Evolutionary conservation across 2,888 invertebrate genomes (phyloP), one percentile per base, ranked within the genome.

Genomic region (Teleiodes luculella): DNA sequence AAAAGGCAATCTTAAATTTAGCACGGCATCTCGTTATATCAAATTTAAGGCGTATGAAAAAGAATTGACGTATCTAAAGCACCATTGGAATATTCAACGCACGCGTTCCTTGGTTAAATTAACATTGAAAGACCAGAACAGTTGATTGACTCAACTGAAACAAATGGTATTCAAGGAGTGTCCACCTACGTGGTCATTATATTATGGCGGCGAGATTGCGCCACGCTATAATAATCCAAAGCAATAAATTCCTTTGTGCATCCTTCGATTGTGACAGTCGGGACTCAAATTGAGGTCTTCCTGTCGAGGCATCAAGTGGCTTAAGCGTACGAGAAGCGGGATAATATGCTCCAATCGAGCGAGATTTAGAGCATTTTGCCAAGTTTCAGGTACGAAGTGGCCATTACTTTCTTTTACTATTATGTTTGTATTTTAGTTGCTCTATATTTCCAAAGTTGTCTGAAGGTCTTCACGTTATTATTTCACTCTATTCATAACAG

Each of bases 181-280:
- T 85, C 74, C 76, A 74, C 76, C 78, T 76, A 79, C 78, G 72
- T 62, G 66, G 67, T 70, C 67, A 82, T 83, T 77, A 80, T 73
- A 68, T n/a, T n/a, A n/a, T n/a, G 68, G 72, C 75, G 65, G 67
- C 64, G 66, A 68, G 67, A 68, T 72, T 68, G 68, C 66, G 62
- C 55, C 61, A 60, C 58, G 59, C 62, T 66, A 65, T 67, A 63
- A 64, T 57, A 59, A 61, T 67, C 64, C 63, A 62, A 72, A 66
- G 74, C 70, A 75, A 83, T 79, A 77, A 80, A 80, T 80, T 81
- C 78, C 77, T 76, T 76, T 66, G 62, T 70, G 79, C 82, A 86
- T 86, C 86, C 86, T 86, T 81, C 79, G 83, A 85, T 85, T 85
- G 86, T 81, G 57, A 68, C 39, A 50, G 58, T 52, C 63, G 64